Evolutionary conservation across 2,888 invertebrate species (phyloP).

Genomic region (Chydorus sphaericus): DNA sequence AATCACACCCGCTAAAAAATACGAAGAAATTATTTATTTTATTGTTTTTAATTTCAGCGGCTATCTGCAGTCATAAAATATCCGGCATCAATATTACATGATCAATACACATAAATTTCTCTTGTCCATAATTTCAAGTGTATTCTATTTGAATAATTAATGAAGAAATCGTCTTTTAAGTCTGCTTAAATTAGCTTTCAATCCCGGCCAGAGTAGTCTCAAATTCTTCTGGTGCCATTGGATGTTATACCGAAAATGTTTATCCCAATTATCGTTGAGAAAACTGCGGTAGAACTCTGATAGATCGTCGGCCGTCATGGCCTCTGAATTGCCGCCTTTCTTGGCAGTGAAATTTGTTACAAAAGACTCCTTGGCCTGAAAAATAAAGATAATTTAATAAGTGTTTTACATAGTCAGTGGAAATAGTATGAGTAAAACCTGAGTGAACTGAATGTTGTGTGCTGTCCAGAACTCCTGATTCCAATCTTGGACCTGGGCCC

Average conservation of each 20-base stretch:
- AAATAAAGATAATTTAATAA: slow-evolving; percentile 15
- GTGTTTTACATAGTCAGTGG: neutral
- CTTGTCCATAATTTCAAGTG: no score
- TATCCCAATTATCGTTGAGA: slow-evolving; percentile 62
- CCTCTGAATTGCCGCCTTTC: slow-evolving; percentile 21
- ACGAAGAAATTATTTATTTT: neutral
- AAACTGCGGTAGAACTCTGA: slow-evolving; percentile 76
- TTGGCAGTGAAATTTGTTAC: slow-evolving; percentile 15
- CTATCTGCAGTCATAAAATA: slow-evolving; percentile 29
- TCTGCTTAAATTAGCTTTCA: slow-evolving; percentile 34
- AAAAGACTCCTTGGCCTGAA: slow-evolving; percentile 29
- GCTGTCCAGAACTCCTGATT: slow-evolving; percentile 69
- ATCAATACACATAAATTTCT: no score
- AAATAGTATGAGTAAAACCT: slow-evolving; percentile 41
- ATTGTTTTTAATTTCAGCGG: slow-evolving; percentile 26
- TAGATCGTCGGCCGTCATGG: slow-evolving; percentile 63
- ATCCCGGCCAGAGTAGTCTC: slow-evolving; percentile 41
- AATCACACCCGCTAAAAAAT: no score
- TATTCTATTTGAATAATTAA: no score
- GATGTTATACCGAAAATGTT: slow-evolving; percentile 59
- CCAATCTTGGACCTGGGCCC: slow-evolving; percentile 60
- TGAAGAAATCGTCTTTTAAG: neutral
- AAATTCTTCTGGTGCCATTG: slow-evolving; percentile 72
- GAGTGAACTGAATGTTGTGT: slow-evolving; percentile 61
- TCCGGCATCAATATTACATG: no score